phyloP scores from a whole-genome alignment of 2,797 vertebrate species.

The Notolepis coatsorum region DNA sequence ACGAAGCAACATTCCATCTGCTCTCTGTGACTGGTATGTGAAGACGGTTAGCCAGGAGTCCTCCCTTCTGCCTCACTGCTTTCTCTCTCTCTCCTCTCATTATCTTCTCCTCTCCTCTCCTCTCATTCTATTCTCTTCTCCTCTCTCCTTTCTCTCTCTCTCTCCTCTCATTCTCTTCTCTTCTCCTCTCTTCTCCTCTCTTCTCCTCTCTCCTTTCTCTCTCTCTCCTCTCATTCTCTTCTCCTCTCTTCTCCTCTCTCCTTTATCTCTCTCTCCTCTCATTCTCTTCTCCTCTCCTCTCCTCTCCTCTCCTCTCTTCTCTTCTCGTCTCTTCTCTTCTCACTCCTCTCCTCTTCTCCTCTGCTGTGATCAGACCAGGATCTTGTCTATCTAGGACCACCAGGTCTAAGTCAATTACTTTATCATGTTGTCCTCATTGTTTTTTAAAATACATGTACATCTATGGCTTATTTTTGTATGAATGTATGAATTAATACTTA shows the following conservation, averaged over 20 bases:
- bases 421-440: too few species aligned
- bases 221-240: constrained; percentile 9
- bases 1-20: constrained; percentile 59
- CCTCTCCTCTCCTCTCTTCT: not conserved
- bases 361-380: too few species aligned
- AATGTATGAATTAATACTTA: too few species aligned
- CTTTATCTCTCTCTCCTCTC: not conserved
- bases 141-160: not conserved
- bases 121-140: not conserved
- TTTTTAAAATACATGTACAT: too few species aligned
- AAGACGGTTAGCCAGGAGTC: constrained; percentile 66
- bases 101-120: constrained; percentile 14
- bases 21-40: constrained; percentile 47
- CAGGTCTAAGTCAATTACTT: too few species aligned
- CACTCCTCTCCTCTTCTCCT: not conserved
- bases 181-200: not conserved
- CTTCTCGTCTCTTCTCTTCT: constrained; percentile 10
- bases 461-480: too few species aligned
- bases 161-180: not conserved
- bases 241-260: not conserved
- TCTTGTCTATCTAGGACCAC: too few species aligned
- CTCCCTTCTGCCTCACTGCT: not conserved
- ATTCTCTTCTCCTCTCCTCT: constrained; percentile 13
- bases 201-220: constrained; percentile 2
- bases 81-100: not conserved